Percentiles rank a stretch among this genome's conserved stretches.
These are phyloP conservation scores for Spodoptera picta DNA, from an alignment of 2,888 invertebrate genomes.

Conservation along the genomic window DNA sequence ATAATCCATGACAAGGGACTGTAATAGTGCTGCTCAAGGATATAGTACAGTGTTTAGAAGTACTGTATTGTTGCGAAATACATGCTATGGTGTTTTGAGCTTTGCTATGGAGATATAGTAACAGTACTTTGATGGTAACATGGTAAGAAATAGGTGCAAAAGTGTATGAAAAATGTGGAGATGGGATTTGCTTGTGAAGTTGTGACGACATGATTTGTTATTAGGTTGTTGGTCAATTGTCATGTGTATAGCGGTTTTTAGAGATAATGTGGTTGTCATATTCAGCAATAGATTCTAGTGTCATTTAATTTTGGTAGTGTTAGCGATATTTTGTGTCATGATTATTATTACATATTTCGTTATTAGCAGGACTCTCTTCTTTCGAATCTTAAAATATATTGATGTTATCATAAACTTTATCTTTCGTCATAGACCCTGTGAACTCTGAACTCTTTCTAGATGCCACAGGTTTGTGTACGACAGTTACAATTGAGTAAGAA, in stretches of 20 bases:
- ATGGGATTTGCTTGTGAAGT: too few species aligned
- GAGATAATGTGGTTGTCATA: too few species aligned
- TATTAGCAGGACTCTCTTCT: background rate
- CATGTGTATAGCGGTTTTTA: too few species aligned
- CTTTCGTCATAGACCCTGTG: constrained; percentile 7
- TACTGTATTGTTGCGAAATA: constrained; percentile 32
- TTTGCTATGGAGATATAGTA: background rate
- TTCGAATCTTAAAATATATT: background rate
- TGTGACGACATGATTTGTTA: too few species aligned
- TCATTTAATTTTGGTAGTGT: too few species aligned
- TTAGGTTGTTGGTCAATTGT: too few species aligned
- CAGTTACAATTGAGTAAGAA: constrained; percentile 16
- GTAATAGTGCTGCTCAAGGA: constrained; percentile 48
- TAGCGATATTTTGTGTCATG: too few species aligned
- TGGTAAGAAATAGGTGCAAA: too few species aligned
- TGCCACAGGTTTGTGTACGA: constrained; percentile 9
- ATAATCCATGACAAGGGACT: constrained; percentile 39
- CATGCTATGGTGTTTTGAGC: background rate
- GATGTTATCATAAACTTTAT: constrained; percentile 1
- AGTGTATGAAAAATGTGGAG: too few species aligned
- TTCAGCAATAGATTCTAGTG: too few species aligned
- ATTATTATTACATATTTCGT: too few species aligned
- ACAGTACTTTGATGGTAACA: too few species aligned
- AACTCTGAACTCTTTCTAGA: constrained; percentile 3
- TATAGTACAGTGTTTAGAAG: constrained; percentile 15